Evolutionary conservation across 2,113 vertebrate genomes (phyloP), one percentile per base, ranked within the genome.

Genomic region (Epinephelus lanceolatus): DNA sequence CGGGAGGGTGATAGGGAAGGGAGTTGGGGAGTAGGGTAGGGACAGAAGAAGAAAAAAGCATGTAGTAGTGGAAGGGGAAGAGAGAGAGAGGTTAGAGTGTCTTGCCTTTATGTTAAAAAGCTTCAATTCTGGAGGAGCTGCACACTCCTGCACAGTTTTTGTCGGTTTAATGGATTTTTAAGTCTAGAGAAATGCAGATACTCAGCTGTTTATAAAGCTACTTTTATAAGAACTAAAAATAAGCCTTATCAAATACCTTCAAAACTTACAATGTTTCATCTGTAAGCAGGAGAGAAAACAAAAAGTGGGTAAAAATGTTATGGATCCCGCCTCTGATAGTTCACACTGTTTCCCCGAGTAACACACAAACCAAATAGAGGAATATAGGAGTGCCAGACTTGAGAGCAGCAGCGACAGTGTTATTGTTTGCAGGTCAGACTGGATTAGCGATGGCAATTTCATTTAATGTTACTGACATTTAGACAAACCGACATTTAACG

Each of bases 1-100:
- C 55, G 85, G 87, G 70, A 77, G 81, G 72, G 72, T 78, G 59
- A 69, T 25, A 14, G 80, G 88, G 76, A 62, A 45, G 78, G 87
- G 81, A 27, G 27, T 72, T 72, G 53, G 85, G 86, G 57, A 47
- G 52, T 18, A 69, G 80, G 80, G 55, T 21, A 67, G 77, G 82
- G 76, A 84, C 14, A 86, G 76, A 85, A 78, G 49, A 84, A 75
- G 37, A 59, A 52, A 71, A 47, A 79, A 74, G 60, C 4, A 63
- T 80, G 45, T 72, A 66, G 37, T 66, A 21, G 40, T 71, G 30
- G 73, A 73, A 51, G 42, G 42, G 42, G 30, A 73, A 76, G 76
- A 89, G 81, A 80, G 83, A 80, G 65, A 87, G 42, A 81, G 69
- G 6, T 30, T 49, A 66, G 74, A 83, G 86, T 80, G 71, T 65